Evolutionary conservation across 1,140 invertebrate species (phyloP), one percentile per base, ranked within the genome.

Genomic region (Notospermus geniculatus): DNA sequence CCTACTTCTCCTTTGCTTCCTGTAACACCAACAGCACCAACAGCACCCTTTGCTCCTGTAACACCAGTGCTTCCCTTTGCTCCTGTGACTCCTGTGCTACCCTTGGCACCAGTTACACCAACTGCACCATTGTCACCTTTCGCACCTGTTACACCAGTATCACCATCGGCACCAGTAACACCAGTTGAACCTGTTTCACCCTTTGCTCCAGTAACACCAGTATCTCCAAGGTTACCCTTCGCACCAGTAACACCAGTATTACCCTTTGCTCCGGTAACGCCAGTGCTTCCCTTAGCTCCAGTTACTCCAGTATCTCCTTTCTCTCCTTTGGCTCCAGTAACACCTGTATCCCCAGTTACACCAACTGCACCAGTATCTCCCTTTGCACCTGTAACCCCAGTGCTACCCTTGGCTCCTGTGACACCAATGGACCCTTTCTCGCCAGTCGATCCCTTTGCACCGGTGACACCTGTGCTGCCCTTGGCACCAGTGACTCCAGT

Each of bases 201-300:
- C 13, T 43, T 59, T 5, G 54, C 15, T 59, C 62, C 62, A 30
- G n/a, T 59, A 39, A 29, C 27, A 27, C 62, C 62, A 50, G 36
- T 60, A 7, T 4, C 9, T 27, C 62, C 62, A 1, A 27, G 27
- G 7, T 25, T 25, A 54, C 62, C 62, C 7, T 23, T 57, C 19
- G 58, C 25, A 5, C 62, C 62, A 46, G 57, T 41, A 32, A 28
- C 57, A 46, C 62, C 62, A 60, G 23, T 59, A 22, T 59, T 50
- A n/a, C 62, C 62, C 53, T 45, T 54, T 25, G 28, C 19, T 2
- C 62, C 62, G 25, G 23, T 29, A 19, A 45, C 28, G 4, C 62
- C 62, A 22, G 32, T 25, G 5, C 22, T 32, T 5, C 60, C 60
- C 45, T 45, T 36, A 41, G 50, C 5, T n/a, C 60, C 60, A 43